Evolutionary conservation across 2,888 invertebrate genomes (phyloP).

Genomic region (Pammene fasciana): DNA sequence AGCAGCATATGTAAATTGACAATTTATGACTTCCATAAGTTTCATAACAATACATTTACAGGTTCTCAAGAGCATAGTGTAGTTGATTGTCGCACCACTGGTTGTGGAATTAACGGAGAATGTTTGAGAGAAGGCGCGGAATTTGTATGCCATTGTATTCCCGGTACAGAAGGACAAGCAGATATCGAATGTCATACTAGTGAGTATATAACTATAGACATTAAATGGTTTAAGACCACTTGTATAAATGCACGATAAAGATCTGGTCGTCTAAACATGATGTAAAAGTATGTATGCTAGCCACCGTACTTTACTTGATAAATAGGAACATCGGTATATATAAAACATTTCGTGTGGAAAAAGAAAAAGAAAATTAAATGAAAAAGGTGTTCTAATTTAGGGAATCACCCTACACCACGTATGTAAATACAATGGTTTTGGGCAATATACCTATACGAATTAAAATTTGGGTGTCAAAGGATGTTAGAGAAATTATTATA

Average conservation of each 20-base stretch:
- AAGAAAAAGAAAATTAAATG: not conserved
- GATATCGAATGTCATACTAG: slow-evolving; percentile 87
- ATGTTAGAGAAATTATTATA: slow-evolving; percentile 21
- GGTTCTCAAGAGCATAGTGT: slow-evolving; percentile 84
- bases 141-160: slow-evolving; percentile 91
- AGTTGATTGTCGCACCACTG: slow-evolving; percentile 91
- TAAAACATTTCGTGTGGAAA: too few species aligned
- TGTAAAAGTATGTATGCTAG: not conserved
- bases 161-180: slow-evolving; percentile 88
- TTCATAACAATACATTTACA: slow-evolving; percentile 51
- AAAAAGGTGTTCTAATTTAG: not conserved
- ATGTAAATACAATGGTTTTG: slow-evolving; percentile 53
- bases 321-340: slow-evolving; percentile 3
- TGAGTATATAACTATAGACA: slow-evolving; percentile 61
- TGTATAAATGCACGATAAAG: slow-evolving; percentile 80
- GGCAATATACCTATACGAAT: slow-evolving; percentile 24
- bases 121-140: slow-evolving; percentile 93
- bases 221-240: slow-evolving; percentile 53
- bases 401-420: slow-evolving; percentile 33
- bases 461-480: slow-evolving; percentile 31
- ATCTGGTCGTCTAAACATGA: not conserved
- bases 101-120: slow-evolving; percentile 93
- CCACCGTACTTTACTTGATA: not conserved
- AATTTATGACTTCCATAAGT: not conserved
- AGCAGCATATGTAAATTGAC: not conserved